phyloP scores from a whole-genome alignment of 2,888 invertebrate genomes.

The Caenorhabditis becei region DNA sequence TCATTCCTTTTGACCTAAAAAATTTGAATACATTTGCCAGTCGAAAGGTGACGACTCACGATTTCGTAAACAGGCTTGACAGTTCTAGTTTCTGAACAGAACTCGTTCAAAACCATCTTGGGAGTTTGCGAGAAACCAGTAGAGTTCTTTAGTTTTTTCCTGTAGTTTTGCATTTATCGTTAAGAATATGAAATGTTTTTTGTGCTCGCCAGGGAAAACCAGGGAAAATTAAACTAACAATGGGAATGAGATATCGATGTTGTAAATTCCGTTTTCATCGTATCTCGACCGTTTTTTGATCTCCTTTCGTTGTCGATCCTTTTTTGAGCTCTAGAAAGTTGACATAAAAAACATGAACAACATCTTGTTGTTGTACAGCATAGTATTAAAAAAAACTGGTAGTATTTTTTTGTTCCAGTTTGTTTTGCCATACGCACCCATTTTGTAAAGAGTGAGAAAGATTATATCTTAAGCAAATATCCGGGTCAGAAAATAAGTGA shows the following conservation, averaged over 20 bases:
- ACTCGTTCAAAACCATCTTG: constrained; percentile 74
- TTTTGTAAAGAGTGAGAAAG: too few species aligned
- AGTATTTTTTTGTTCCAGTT: too few species aligned
- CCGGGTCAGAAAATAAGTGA: too few species aligned
- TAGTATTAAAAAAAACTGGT: too few species aligned
- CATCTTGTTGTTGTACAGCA: too few species aligned
- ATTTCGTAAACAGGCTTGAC: constrained; percentile 69
- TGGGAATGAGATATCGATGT: constrained; percentile 75
- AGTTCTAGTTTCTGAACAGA: constrained; percentile 66
- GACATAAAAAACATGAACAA: constrained; percentile 5
- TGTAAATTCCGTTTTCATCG: constrained; percentile 63
- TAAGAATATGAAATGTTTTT: neutral
- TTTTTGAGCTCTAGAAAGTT: constrained; percentile 36
- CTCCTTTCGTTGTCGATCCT: constrained; percentile 56
- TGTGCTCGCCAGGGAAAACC: too few species aligned
- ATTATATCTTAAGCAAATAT: too few species aligned
- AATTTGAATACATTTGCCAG: neutral
- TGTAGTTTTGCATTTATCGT: constrained; percentile 5
- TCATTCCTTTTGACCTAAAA: constrained; percentile 61
- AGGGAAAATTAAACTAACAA: constrained; percentile 52
- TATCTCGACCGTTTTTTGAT: constrained; percentile 59
- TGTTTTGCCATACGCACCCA: too few species aligned
- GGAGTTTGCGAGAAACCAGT: constrained; percentile 66
- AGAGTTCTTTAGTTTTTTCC: constrained; percentile 65
- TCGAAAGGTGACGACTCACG: constrained; percentile 41